phyloP scores from a whole-genome alignment of 2,888 invertebrate genomes.

The Drosophila anceps region DNA sequence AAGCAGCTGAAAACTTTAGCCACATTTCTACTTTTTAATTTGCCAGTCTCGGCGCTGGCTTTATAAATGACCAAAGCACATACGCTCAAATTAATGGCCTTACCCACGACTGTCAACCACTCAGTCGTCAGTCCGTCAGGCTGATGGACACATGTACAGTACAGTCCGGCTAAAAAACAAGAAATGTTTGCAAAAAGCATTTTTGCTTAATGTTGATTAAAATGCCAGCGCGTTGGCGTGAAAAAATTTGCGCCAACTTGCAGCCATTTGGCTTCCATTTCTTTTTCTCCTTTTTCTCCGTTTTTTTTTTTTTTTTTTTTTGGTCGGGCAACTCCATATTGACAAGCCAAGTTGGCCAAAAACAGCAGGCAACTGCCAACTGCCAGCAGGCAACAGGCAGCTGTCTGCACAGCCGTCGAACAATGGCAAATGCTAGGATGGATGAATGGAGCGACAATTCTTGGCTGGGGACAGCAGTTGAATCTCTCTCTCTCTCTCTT shows the following conservation, averaged over 20 bases:
- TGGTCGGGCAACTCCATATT: slow-evolving; percentile 46
- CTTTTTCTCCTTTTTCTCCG: too few species aligned
- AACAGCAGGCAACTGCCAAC: slow-evolving; percentile 63
- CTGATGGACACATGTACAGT: slow-evolving; percentile 45
- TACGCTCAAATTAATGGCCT: slow-evolving; percentile 77
- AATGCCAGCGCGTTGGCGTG: slow-evolving; percentile 78
- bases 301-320: slow-evolving; percentile 6
- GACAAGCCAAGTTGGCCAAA: slow-evolving; percentile 73
- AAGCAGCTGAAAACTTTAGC: slow-evolving; percentile 54
- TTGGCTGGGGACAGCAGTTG: slow-evolving; percentile 65
- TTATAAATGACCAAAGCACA: slow-evolving; percentile 78
- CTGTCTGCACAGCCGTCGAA: slow-evolving; percentile 58
- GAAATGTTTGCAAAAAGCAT: slow-evolving; percentile 78
- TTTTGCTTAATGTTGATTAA: slow-evolving; percentile 81
- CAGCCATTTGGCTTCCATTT: slow-evolving; percentile 58
- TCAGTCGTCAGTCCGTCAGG: slow-evolving; percentile 29
- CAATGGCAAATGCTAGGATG: slow-evolving; percentile 55
- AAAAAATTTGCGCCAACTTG: slow-evolving; percentile 74
- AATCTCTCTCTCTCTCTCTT: neutral
- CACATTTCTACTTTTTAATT: slow-evolving; percentile 70
- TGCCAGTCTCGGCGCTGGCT: slow-evolving; percentile 56
- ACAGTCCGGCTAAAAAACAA: slow-evolving; percentile 16
- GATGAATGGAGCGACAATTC: slow-evolving; percentile 57
- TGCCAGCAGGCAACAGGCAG: slow-evolving; percentile 56
- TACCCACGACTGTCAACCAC: slow-evolving; percentile 48